Evolutionary conservation across 1,140 invertebrate genomes (phyloP).

Genomic region (Drosophila ogumai): DNA sequence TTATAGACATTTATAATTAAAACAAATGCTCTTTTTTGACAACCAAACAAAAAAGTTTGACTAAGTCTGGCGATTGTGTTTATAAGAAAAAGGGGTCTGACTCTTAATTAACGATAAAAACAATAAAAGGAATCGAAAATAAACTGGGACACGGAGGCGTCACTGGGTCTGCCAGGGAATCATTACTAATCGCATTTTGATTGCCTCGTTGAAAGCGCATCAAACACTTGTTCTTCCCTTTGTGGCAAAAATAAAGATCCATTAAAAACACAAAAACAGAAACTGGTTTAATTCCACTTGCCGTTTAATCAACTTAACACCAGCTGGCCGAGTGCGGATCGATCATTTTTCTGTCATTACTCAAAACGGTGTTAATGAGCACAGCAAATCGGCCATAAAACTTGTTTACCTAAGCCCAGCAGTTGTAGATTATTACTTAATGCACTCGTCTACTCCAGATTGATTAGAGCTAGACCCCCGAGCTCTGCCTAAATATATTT

Average conservation of each 20-base stretch:
- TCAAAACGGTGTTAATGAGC: conserved; percentile 55
- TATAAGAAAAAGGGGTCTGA: conserved; percentile 18
- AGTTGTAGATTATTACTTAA: conserved; percentile 29
- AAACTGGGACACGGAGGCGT: conserved; percentile 28
- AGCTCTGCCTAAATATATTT: conserved; percentile 1
- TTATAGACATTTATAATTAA: conserved; percentile 55
- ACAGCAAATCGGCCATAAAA: conserved; percentile 43
- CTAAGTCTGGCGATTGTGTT: conserved; percentile 37
- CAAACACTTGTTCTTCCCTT: conserved; percentile 34
- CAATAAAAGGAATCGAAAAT: conserved; percentile 25
- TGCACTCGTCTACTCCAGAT: conserved; percentile 25
- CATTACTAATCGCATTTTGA: conserved; percentile 65
- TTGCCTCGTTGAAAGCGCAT: conserved; percentile 60
- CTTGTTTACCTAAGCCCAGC: conserved; percentile 38
- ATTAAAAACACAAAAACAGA: conserved; percentile 1
- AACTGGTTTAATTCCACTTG: conserved; percentile 60
- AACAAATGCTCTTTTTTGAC: conserved; percentile 34
- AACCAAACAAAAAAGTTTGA: conserved; percentile 1
- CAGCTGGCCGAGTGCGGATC: conserved; percentile 34
- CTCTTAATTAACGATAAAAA: conserved; percentile 31
- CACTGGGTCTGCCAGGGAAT: conserved; percentile 13
- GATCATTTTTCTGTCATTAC: conserved; percentile 37
- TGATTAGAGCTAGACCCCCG: conserved; percentile 37
- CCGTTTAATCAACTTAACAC: conserved; percentile 41
- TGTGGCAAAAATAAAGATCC: conserved; percentile 11